Conservation (phyloP, 23 tunicate genomes). For the Oikopleura albicans region DNA sequence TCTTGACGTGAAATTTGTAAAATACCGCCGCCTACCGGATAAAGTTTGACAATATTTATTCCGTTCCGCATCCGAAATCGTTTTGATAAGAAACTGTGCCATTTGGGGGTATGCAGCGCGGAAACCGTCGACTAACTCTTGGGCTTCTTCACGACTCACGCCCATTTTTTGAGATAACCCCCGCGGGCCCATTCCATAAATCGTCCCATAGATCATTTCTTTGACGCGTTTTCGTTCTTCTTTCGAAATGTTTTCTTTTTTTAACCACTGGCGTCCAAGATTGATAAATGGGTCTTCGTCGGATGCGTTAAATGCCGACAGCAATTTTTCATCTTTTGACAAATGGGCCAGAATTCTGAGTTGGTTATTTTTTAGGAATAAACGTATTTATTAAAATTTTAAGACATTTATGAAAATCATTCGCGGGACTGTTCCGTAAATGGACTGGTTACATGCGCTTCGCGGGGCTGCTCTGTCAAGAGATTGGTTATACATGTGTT, state of each 20-base stretch:
- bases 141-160: constrained; percentile 22
- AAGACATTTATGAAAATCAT: too few species aligned
- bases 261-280: background rate
- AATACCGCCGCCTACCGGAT: background rate
- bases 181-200: constrained; percentile 58
- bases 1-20: background rate
- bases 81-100: constrained; percentile 17
- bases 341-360: constrained; percentile 63
- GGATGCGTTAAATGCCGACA: constrained; percentile 20
- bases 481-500: too few species aligned
- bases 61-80: background rate
- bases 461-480: too few species aligned
- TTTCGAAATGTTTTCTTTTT: background rate
- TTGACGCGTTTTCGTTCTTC: background rate
- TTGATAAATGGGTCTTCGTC: constrained; percentile 20
- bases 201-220: constrained; percentile 21
- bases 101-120: constrained; percentile 26
- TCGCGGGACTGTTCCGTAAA: too few species aligned
- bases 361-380: too few species aligned
- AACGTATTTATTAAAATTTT: too few species aligned
- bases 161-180: constrained; percentile 31
- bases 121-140: constrained; percentile 27
- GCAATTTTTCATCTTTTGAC: constrained; percentile 34
- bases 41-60: background rate
- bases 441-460: too few species aligned